Evolutionary conservation across 2,888 invertebrate species (phyloP), one percentile per base, ranked within the genome.

Genomic region (Pristionchus maxplancki): DNA sequence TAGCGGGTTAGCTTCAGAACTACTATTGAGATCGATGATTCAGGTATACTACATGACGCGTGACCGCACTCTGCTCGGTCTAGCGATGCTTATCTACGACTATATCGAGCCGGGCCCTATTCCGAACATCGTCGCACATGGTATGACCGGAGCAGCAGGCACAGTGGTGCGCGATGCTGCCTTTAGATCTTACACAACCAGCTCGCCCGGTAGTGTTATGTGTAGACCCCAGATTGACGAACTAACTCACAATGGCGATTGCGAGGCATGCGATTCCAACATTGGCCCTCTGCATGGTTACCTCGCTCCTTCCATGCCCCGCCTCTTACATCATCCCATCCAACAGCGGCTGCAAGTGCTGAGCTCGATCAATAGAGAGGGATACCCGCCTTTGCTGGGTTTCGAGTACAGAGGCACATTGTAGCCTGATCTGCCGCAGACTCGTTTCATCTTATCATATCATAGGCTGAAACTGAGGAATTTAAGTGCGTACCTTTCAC

Each of bases 81-180:
- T 87, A 11, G 74, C 74, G 8, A 87, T 87, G 87, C 58, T 58
- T 74, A 90, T 91, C 37, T 92, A 92, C 83, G 92, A 92, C 53
- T 92, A 91, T 89, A 90, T 91, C 74, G 88, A 90, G 9, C 90
- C 91, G 6, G 92, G 92, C 15, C 90, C 90, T 0, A 40, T 90
- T 8, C 91, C 92, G 3, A 81, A 89, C 15, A 88, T 90, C 40
- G 31, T 90, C 31, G n/a, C 86, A 8, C 64, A 86, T 31, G 64
- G 86, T 86, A 67, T 34, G 86, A 20, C 6, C 20, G 74, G 17
- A 34, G 40, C 8, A 34, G 40, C 34, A 34, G 24, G 37, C 15
- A 24, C 28, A 40, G 40, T 74, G 67, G 74, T 74, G 74, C 74
- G 74, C 20, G 11, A 40, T 74, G 74, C 24, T 40, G 24, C 31